Evolutionary conservation across 2,888 invertebrate genomes (phyloP), one percentile per base, ranked within the genome.

Genomic region (Lochmaea capreae): DNA sequence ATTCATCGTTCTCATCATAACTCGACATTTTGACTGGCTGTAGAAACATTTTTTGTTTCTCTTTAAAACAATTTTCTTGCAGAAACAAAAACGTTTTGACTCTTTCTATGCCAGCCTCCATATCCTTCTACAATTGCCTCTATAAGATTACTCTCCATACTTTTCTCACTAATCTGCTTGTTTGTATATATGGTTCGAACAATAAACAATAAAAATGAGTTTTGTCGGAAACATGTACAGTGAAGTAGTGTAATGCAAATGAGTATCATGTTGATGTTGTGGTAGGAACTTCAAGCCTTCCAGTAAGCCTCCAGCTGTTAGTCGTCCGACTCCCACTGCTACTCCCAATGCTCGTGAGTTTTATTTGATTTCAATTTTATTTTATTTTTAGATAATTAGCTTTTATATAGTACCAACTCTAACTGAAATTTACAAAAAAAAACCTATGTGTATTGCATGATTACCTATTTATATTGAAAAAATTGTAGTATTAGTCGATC

Each of bases 281-380:
- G 82, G 73, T 88, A 92, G 92, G 85, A 92, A 92, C 87, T 92
- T 90, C 85, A 88, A 92, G 81, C 89, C 90, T 74, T 91, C 92
- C 58, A 88, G 90, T 79, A 89, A 87, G 82, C 84, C 84, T 81
- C 84, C 83, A 76, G 81, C 84, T 82, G 83, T 85, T 83, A 84
- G 83, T 82, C 86, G 87, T 67, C 85, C 87, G 81, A 89, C 89
- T 80, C 84, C 87, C 81, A 83, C 85, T 82, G 87, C 86, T 80
- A 86, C 86, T 80, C 84, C 86, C 79, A 86, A 85, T 84, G 85
- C 86, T 83, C 82, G 88, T 88, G 87, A 88, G 87, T 88, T 86
- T 81, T 81, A 81, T 81, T 39, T 84, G 84, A 82, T 81, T 80
- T 82, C 80, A 83, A 80, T 80, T 78, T 79, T 81, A 76, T 73